phyloP scores from a whole-genome alignment of 92 coral and sea anemone species.

The Porites evermanni region DNA sequence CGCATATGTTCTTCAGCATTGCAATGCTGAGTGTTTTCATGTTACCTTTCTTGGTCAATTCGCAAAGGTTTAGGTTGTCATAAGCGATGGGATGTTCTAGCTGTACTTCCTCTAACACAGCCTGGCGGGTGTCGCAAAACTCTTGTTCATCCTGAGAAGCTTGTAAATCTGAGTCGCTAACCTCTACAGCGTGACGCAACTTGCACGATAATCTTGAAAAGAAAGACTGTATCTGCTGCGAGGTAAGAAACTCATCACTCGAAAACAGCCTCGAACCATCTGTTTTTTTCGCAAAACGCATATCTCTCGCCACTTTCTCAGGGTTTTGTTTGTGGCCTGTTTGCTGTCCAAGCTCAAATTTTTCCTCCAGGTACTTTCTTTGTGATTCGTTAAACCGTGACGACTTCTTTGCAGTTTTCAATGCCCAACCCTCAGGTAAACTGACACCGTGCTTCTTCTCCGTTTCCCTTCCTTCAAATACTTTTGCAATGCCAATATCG shows the following conservation, averaged over 20 bases:
- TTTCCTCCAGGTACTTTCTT: conserved; percentile 50
- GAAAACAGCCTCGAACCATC: conserved; percentile 59
- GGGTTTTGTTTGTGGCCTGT: conserved; percentile 75
- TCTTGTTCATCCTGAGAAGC: conserved; percentile 42
- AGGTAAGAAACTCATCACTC: conserved; percentile 56
- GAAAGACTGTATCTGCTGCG: conserved; percentile 66
- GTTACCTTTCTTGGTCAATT: conserved; percentile 36
- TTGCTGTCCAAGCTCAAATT: conserved; percentile 61
- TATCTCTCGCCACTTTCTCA: conserved; percentile 61
- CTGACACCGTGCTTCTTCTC: neutral
- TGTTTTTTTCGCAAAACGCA: conserved; percentile 64
- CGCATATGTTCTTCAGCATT: conserved; percentile 50
- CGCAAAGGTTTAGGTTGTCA: conserved; percentile 58
- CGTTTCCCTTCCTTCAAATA: neutral
- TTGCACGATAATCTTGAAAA: conserved; percentile 70
- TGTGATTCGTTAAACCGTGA: conserved; percentile 61
- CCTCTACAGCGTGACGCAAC: conserved; percentile 39
- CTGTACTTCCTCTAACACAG: conserved; percentile 38
- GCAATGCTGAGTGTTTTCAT: conserved; percentile 48
- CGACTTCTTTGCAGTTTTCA: conserved; percentile 44
- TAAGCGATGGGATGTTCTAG: conserved; percentile 50
- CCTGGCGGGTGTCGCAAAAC: conserved; percentile 32
- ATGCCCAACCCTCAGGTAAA: conserved; percentile 55
- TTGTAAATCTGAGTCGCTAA: conserved; percentile 11
- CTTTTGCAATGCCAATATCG: conserved; percentile 36